A percentile compares a stretch with the other conserved stretches of the same genome.
phyloP scores from a whole-genome alignment of 37 sponge, comb jelly and placozoan species.

The Haliclona indistincta region DNA sequence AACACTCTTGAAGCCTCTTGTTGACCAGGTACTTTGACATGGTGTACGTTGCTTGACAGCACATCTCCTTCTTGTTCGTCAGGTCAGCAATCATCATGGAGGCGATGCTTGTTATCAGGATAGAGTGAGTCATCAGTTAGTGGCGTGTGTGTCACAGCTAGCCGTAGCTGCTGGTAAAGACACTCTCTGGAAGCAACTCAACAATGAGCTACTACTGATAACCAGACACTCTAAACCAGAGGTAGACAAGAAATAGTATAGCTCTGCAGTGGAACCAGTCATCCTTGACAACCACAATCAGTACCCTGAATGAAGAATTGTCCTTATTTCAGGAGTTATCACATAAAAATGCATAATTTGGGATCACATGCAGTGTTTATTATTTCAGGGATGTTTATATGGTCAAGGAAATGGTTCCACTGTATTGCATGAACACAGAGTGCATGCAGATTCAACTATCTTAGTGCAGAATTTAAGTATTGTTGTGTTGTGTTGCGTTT shows the following conservation, averaged over 20 bases:
- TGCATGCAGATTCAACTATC: not conserved
- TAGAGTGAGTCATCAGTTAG: conserved; percentile 52
- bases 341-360: not conserved
- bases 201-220: conserved; percentile 79
- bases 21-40: conserved; percentile 57
- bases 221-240: conserved; percentile 55
- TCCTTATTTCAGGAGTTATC: not conserved
- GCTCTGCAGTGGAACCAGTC: not conserved
- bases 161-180: conserved; percentile 83
- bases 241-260: conserved; percentile 43
- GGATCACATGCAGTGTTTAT: not conserved
- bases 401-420: not conserved
- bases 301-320: no score
- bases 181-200: conserved; percentile 82
- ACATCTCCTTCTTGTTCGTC: not conserved
- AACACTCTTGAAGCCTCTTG: conserved; percentile 55
- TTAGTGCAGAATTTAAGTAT: not conserved
- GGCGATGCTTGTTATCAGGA: conserved; percentile 6
- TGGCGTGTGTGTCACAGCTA: conserved; percentile 84
- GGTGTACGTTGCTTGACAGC: not conserved
- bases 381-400: no score
- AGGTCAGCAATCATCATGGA: conserved; percentile 49
- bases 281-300: not conserved
- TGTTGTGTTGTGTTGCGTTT: not conserved
- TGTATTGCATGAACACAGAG: not conserved